These are phyloP conservation scores for Lysiphlebus fabarum DNA, from an alignment of 1,140 invertebrate genomes.

Conservation along the genomic window DNA sequence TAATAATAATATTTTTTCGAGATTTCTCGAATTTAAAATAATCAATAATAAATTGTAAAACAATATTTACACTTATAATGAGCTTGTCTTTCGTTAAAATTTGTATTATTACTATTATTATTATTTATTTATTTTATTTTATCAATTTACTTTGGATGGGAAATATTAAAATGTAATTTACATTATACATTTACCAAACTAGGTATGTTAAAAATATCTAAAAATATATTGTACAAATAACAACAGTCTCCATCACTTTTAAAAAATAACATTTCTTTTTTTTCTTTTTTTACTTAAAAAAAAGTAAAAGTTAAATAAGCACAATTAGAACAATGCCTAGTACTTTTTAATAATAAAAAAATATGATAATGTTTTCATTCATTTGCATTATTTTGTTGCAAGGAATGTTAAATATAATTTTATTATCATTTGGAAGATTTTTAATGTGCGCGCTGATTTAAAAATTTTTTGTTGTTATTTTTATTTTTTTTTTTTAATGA, in stretches of 20 bases:
- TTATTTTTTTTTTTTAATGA: slow-evolving; percentile 1
- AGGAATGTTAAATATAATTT: slow-evolving; percentile 1
- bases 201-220: slow-evolving; percentile 32
- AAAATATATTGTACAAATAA: slow-evolving; percentile 35
- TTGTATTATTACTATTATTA: too few species aligned
- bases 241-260: slow-evolving; percentile 22
- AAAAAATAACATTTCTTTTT: slow-evolving; percentile 19
- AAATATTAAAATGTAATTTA: too few species aligned
- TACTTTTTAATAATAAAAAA: too few species aligned
- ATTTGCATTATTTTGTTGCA: neutral
- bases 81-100: too few species aligned
- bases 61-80: too few species aligned
- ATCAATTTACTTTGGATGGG: too few species aligned
- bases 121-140: too few species aligned
- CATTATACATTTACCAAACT: neutral
- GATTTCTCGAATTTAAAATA: too few species aligned
- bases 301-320: slow-evolving; percentile 17
- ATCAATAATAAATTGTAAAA: too few species aligned
- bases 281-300: slow-evolving; percentile 22
- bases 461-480: neutral
- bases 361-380: too few species aligned
- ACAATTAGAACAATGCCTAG: neutral
- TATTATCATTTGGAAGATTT: slow-evolving; percentile 12
- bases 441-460: slow-evolving; percentile 17
- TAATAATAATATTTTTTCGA: too few species aligned